Evolutionary conservation across 1,140 invertebrate genomes (phyloP).

Genomic region (Lamellibrachia luymesi): DNA sequence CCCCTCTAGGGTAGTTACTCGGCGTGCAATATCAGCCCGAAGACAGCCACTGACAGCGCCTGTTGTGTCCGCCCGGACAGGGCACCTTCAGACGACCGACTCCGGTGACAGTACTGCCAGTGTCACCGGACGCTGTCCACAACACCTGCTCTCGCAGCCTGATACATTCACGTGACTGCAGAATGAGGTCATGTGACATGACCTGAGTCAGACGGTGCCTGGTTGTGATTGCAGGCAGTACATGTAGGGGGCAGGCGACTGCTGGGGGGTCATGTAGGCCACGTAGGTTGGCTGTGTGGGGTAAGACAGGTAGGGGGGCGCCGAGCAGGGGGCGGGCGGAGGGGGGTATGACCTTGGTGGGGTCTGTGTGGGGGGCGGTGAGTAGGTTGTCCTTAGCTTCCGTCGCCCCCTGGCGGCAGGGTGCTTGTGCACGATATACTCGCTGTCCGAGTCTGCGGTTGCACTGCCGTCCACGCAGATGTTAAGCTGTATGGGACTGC

Average conservation of each 20-base stretch:
- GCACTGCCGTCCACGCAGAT: neutral
- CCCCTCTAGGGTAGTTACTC: neutral
- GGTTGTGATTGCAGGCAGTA: neutral
- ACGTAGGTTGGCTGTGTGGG: neutral
- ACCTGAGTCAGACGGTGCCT: neutral
- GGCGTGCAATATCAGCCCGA: neutral
- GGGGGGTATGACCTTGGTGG: neutral
- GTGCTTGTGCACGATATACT: neutral
- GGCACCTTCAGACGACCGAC: no score
- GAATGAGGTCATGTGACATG: neutral
- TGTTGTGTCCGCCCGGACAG: neutral
- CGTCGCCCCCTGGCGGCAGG: neutral
- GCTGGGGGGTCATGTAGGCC: neutral
- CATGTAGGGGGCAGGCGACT: neutral
- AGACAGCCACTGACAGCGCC: neutral
- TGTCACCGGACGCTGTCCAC: neutral
- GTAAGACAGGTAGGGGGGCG: neutral
- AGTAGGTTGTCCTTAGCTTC: neutral
- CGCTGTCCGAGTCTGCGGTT: neutral
- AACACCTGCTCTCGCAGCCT: neutral
- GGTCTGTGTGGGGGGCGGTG: neutral
- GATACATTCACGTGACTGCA: neutral
- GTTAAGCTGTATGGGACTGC: neutral
- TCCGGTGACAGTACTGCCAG: neutral
- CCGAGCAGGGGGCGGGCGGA: neutral